Base-by-base conservation (phyloP, 2,113 vertebrate species). In the Kryptolebias marmoratus region DNA sequence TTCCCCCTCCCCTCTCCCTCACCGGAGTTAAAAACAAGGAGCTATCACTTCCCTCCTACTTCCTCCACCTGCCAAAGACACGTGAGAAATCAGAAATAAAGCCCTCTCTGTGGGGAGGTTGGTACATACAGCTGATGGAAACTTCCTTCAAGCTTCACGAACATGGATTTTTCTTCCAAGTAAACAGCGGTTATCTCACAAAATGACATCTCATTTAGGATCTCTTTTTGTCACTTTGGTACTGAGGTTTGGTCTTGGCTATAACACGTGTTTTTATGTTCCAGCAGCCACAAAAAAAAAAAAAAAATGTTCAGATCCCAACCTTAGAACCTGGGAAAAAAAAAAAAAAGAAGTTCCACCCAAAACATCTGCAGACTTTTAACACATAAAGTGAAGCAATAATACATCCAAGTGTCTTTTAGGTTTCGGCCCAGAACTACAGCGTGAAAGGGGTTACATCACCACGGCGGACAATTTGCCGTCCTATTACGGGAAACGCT, bases 221-320 rank as follows among this genome's bases (percentile, higher is more conserved):
- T 30, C 44, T 52, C 18, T 52, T 58, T 66, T 39, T 28, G 16
- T 82, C 71, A 82, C 92, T 93, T 92, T 92, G 90, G 92, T 90
- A 82, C 89, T 80, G 80, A 86, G 79, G 81, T 90, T 90, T 77
- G 75, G 85, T 83, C 79, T 82, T 82, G 77, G 81, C 70, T 67
- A 8, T 68, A 60, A 79, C 71, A 71, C 47, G 47, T 59, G 36
- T 70, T 67, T 44, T 49, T 77, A 73, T 58, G 32, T 55, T 61
- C 60, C 42, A 16, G 44, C 27, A 8, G n/a, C 39, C 59, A 22
- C 0, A 45, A 48, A 66, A 47, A 50, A 18, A 57, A 54, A 60
- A 22, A 22, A 22, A 22, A 22, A 22, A 22, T 22, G 22, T 22
- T 22, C 22, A 22, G 47, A 63, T 72, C n/a, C 36, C 3, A 36